These are phyloP conservation scores for Trachemys scripta DNA, from an alignment of 2,113 vertebrate genomes.

Conservation along the genomic window DNA sequence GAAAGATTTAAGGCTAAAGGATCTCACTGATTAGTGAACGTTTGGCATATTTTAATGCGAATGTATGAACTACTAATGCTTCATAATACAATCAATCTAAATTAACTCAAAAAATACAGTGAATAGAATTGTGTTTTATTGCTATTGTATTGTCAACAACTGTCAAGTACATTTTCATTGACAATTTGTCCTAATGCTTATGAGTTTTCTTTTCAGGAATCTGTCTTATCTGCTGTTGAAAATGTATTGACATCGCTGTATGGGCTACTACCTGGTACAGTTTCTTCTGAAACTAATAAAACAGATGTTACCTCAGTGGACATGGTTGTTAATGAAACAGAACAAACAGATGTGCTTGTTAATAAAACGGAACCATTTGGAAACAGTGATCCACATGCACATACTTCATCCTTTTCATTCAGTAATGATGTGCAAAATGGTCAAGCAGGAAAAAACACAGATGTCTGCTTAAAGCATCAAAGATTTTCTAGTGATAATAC, in stretches of 20 bases:
- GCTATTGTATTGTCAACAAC: not conserved
- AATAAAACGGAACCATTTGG: conserved; percentile 73
- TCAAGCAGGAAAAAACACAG: conserved; percentile 65
- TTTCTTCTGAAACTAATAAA: conserved; percentile 76
- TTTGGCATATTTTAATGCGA: not conserved
- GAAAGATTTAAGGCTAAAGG: not conserved
- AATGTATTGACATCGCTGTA: conserved; percentile 91
- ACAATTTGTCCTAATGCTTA: conserved; percentile 7
- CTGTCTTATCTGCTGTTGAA: conserved; percentile 88
- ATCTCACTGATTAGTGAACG: not conserved
- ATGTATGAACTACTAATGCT: not conserved
- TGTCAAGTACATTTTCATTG: conserved; percentile 14
- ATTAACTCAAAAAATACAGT: not conserved
- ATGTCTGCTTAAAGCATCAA: conserved; percentile 73
- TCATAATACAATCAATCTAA: not conserved
- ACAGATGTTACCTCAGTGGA: conserved; percentile 75
- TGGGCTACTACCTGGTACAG: conserved; percentile 78
- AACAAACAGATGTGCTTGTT: conserved; percentile 78
- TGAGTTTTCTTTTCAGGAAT: conserved; percentile 81
- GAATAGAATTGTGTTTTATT: not conserved
- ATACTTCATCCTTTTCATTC: conserved; percentile 68
- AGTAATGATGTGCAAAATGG: conserved; percentile 71
- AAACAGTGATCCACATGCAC: conserved; percentile 68
- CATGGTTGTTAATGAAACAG: conserved; percentile 63
- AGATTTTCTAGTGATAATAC: conserved; percentile 37